These are phyloP conservation scores for Eospalax fontanierii DNA, from an alignment of 2,797 vertebrate species.

Conservation along the genomic window DNA sequence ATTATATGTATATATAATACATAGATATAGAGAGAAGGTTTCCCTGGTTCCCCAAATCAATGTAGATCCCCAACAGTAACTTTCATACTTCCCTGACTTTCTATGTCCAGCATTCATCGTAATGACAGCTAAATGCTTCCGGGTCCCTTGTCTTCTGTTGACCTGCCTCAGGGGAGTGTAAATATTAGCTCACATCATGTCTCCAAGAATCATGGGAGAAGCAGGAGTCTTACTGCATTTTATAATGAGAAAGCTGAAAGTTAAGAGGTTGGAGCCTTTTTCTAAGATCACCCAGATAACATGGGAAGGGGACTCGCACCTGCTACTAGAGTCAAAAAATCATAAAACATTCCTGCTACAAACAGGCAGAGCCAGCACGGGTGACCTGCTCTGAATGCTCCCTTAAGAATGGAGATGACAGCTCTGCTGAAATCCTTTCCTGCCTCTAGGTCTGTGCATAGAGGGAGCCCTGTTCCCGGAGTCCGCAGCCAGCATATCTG, in stretches of 20 bases:
- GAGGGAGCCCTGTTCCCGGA: not conserved
- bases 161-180: not conserved
- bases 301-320: not conserved
- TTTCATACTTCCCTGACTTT: not conserved
- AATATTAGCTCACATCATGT: not conserved
- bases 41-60: not conserved
- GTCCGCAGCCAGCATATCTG: not conserved
- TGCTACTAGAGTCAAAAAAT: not conserved
- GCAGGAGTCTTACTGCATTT: not conserved
- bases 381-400: not conserved
- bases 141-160: not conserved
- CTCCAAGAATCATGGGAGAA: not conserved
- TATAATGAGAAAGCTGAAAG: not conserved
- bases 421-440: not conserved
- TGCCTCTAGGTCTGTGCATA: not conserved
- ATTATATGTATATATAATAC: no score
- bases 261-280: not conserved
- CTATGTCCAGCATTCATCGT: not conserved
- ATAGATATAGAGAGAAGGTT: not conserved
- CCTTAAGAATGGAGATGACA: constrained; percentile 34
- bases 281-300: not conserved
- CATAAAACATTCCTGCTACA: not conserved
- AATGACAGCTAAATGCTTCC: not conserved
- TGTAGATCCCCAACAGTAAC: not conserved
- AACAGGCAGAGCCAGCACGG: not conserved